Conservation (phyloP, 2,113 vertebrate genomes). For the Mus spicilegus region DNA sequence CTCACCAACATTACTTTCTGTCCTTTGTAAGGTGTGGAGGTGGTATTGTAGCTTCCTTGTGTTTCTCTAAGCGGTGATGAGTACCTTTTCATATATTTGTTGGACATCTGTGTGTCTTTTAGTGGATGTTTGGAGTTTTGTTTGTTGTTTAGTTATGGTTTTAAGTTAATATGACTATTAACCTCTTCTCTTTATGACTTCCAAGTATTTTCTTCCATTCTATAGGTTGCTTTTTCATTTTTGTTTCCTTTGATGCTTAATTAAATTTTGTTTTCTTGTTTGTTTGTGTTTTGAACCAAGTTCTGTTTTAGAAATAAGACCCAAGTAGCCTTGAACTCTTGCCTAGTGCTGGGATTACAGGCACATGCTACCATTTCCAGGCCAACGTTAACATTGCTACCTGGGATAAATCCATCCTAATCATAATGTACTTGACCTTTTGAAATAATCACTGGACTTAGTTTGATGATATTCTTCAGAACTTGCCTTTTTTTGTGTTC, state of each 20-base stretch:
- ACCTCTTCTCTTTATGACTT: not conserved
- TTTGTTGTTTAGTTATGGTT: not conserved
- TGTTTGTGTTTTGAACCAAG: not conserved
- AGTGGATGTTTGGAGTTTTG: not conserved
- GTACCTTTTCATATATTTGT: not conserved
- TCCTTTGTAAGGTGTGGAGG: not conserved
- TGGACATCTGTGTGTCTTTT: not conserved
- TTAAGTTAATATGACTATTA: not conserved
- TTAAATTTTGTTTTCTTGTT: not conserved
- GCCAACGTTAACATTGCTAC: not conserved
- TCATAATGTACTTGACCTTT: slow-evolving; percentile 1
- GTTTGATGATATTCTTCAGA: not conserved
- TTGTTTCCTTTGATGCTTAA: not conserved
- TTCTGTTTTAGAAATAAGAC: not conserved
- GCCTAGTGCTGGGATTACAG: not conserved
- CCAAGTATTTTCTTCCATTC: not conserved
- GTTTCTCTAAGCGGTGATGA: not conserved
- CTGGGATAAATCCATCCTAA: not conserved
- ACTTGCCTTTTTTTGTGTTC: not conserved
- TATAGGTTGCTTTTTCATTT: not conserved
- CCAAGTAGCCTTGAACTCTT: not conserved
- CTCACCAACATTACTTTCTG: not conserved
- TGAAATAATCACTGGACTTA: not conserved
- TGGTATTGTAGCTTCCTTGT: not conserved
- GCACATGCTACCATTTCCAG: not conserved